phyloP scores from a whole-genome alignment of 2,113 vertebrate species.

The Arothron firmamentum region DNA sequence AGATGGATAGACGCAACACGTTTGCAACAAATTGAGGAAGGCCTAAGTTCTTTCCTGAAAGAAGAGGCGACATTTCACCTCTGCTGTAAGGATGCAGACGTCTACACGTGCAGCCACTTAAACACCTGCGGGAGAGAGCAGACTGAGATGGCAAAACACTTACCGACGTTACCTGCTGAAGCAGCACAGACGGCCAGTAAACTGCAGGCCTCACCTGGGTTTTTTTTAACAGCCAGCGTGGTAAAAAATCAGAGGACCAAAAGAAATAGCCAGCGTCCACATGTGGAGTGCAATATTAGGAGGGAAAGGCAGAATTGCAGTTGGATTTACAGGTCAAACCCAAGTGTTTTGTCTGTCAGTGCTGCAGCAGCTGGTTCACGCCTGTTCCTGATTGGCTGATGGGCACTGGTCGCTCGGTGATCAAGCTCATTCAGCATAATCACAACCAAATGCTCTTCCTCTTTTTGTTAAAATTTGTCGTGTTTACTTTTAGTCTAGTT shows the following conservation, averaged over 20 bases:
- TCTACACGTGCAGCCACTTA: slow-evolving; percentile 5
- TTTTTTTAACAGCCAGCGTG: slow-evolving; percentile 20
- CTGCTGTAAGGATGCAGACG: background rate
- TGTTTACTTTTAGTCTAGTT: no score
- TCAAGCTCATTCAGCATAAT: background rate
- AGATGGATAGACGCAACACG: no score
- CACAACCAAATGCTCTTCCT: background rate
- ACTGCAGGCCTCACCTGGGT: slow-evolving; percentile 15
- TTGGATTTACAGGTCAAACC: no score
- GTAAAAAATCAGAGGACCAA: slow-evolving; percentile 20
- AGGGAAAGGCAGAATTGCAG: no score
- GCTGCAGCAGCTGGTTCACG: no score
- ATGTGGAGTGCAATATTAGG: no score
- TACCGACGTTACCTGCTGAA: slow-evolving; percentile 39
- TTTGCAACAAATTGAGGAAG: background rate
- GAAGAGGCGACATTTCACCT: background rate
- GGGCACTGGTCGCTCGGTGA: background rate
- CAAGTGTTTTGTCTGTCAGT: no score
- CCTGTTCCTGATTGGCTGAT: no score
- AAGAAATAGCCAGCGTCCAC: no score
- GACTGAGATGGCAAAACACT: slow-evolving; percentile 43
- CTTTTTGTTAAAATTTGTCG: background rate
- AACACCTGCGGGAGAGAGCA: slow-evolving; percentile 41
- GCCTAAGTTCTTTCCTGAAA: background rate
- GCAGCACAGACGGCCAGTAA: slow-evolving; percentile 17